Percentiles rank a stretch among this genome's conserved stretches.
These are phyloP conservation scores for Tamandua tetradactyla DNA, from an alignment of 2,797 vertebrate genomes.

Conservation along the genomic window DNA sequence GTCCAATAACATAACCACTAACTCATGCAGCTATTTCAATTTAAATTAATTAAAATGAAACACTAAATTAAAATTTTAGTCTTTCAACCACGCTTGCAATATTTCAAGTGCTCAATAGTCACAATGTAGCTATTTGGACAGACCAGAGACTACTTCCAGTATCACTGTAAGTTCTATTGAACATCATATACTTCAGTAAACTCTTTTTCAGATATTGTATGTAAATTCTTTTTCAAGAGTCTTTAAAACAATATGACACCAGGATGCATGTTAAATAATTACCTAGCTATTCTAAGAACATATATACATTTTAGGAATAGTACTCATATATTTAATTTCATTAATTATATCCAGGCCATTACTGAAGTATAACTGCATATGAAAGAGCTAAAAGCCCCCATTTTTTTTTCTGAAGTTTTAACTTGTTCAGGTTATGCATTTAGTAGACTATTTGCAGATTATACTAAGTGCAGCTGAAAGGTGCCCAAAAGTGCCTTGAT, in stretches of 20 bases:
- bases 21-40: background rate
- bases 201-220: background rate
- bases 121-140: background rate
- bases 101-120: background rate
- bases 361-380: background rate
- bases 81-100: background rate
- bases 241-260: background rate
- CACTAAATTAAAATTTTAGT: background rate
- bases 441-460: background rate
- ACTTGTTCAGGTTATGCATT: too few relatives aligned
- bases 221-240: background rate
- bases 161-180: background rate
- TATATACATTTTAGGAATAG: background rate
- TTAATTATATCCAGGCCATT: background rate
- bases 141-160: background rate
- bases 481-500: background rate
- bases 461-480: background rate
- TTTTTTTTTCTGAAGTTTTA: background rate
- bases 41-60: constrained; percentile 20
- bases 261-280: background rate
- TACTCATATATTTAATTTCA: constrained; percentile 3
- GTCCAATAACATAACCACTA: background rate
- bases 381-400: background rate
- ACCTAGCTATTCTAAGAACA: background rate
- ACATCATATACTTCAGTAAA: background rate